These are phyloP conservation scores for Acrocephalus scirpaceus DNA, from an alignment of 2,797 vertebrate genomes.

Conservation along the genomic window DNA sequence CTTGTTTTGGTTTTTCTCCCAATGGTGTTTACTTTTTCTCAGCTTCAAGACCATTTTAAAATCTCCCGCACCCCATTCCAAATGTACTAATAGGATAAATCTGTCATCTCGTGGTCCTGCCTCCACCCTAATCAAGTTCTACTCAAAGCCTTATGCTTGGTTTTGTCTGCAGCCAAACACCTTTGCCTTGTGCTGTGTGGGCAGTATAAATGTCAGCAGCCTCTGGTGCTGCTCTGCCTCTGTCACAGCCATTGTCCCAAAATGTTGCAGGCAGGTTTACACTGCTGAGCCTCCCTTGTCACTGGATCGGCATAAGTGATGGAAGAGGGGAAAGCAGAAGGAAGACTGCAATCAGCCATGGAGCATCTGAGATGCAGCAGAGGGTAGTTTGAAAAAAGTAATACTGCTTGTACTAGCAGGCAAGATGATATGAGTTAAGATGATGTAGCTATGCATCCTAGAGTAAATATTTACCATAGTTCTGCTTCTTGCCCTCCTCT, in stretches of 20 bases:
- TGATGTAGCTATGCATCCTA: background rate
- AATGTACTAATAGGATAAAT: background rate
- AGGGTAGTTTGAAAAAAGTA: background rate
- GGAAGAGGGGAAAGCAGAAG: background rate
- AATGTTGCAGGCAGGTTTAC: accelerated
- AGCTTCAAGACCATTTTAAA: background rate
- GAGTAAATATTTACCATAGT: background rate
- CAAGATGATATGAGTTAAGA: background rate
- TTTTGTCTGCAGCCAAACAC: background rate
- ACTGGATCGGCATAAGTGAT: background rate
- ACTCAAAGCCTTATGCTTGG: background rate
- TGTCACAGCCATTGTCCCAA: accelerated
- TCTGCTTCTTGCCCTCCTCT: background rate
- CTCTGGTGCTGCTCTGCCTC: background rate
- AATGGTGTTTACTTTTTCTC: background rate
- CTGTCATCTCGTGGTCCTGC: background rate
- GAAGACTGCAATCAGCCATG: background rate
- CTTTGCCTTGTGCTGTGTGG: background rate
- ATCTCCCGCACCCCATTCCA: too few species aligned
- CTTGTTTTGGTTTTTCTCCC: background rate
- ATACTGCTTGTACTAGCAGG: background rate
- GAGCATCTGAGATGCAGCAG: background rate
- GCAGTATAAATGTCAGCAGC: background rate
- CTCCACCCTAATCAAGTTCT: background rate
- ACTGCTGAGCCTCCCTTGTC: background rate